phyloP scores from a whole-genome alignment of 2,888 invertebrate genomes.

The Ochlodes sylvanus region DNA sequence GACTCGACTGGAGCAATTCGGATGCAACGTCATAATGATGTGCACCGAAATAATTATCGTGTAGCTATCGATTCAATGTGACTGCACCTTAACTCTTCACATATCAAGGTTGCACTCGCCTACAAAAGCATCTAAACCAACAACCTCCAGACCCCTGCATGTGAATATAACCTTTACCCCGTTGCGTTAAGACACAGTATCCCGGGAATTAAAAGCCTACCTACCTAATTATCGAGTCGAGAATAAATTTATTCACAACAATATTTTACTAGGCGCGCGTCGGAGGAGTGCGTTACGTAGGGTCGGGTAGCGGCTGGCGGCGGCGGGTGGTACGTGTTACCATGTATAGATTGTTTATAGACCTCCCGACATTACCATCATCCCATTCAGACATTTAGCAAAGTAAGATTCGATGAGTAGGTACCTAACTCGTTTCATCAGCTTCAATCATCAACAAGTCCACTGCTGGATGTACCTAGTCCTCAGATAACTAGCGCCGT shows the following conservation, averaged over 20 bases:
- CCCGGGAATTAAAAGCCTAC: background rate
- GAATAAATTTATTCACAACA: constrained; percentile 9
- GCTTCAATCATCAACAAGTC: too few relatives aligned
- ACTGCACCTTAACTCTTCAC: background rate
- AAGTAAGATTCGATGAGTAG: too few relatives aligned
- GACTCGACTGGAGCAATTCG: too few relatives aligned
- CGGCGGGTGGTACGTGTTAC: too few relatives aligned
- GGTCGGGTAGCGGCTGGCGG: background rate
- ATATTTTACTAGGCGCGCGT: constrained; percentile 13
- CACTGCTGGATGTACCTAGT: too few relatives aligned
- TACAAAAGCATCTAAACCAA: background rate
- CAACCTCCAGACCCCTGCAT: background rate
- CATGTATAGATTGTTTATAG: too few relatives aligned
- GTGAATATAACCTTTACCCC: background rate
- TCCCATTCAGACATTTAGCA: too few relatives aligned
- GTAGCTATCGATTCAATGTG: background rate
- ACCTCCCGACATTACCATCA: too few relatives aligned
- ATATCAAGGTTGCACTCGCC: background rate
- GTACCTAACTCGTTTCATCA: too few relatives aligned
- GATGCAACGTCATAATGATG: too few relatives aligned
- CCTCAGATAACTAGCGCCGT: too few relatives aligned
- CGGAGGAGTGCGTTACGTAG: constrained; percentile 22
- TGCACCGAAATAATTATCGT: too few relatives aligned
- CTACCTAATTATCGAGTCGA: background rate
- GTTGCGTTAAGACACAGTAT: background rate